These are phyloP conservation scores for Sus cebifrons DNA, from an alignment of 2,797 vertebrate genomes.

Conservation along the genomic window DNA sequence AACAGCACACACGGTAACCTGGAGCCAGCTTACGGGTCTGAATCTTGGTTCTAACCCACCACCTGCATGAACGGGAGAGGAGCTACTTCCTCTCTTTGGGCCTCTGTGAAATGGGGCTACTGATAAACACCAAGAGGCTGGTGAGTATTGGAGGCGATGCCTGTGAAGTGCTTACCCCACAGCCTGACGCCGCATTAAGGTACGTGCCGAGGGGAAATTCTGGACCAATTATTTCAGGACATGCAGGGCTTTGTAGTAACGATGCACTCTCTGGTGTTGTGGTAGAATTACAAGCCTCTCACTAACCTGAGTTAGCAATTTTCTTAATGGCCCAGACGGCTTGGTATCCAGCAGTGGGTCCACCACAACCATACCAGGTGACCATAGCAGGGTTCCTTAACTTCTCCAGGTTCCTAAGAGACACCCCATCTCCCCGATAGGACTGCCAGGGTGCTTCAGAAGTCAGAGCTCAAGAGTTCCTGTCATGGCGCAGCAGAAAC, in stretches of 20 bases:
- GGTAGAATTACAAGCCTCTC: slow-evolving; percentile 44
- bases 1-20: background rate
- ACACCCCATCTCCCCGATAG: background rate
- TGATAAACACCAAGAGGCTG: background rate
- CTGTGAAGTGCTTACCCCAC: background rate
- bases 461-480: background rate
- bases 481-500: too few relatives aligned
- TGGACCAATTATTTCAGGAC: slow-evolving; percentile 35
- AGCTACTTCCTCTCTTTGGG: background rate
- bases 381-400: background rate
- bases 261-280: background rate
- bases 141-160: background rate
- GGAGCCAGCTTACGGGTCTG: background rate
- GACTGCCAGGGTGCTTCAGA: background rate
- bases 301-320: background rate
- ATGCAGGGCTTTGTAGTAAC: background rate
- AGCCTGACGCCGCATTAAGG: background rate
- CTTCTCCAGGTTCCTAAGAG: background rate
- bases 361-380: background rate
- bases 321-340: slow-evolving; percentile 40
- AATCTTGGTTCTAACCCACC: background rate
- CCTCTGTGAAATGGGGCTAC: background rate
- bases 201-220: background rate
- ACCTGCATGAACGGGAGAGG: background rate
- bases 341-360: slow-evolving; percentile 19